Conservation (phyloP, 2,113 vertebrate species). For the Eretmochelys imbricata region DNA sequence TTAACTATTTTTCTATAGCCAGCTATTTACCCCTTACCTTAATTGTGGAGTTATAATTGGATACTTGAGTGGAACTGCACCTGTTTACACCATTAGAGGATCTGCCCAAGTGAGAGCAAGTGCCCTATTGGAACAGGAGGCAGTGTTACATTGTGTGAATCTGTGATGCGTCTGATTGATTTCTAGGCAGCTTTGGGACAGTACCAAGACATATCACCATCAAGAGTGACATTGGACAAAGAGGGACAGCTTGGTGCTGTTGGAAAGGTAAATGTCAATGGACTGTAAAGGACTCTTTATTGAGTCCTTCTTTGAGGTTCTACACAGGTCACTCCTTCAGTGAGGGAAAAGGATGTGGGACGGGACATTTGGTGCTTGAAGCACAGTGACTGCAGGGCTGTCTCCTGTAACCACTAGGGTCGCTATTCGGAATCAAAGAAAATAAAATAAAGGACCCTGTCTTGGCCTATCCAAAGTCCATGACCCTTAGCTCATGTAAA, state of each 20-base stretch:
- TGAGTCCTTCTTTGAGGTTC: too few relatives aligned
- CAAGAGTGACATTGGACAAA: background rate
- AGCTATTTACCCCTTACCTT: background rate
- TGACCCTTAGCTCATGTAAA: background rate
- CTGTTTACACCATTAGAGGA: background rate
- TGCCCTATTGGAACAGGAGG: background rate
- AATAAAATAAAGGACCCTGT: background rate
- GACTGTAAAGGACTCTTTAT: background rate
- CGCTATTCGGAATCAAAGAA: background rate
- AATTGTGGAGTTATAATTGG: background rate
- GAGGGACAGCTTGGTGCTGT: background rate
- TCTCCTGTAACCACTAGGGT: background rate
- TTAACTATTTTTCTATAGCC: background rate
- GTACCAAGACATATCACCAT: background rate
- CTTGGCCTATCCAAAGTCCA: background rate
- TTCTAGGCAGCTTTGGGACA: background rate
- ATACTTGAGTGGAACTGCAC: background rate
- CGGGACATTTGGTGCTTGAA: background rate
- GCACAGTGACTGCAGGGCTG: background rate
- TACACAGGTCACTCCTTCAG: background rate
- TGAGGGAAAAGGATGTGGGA: background rate
- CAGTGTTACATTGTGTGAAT: background rate
- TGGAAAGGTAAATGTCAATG: background rate
- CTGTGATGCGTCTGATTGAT: background rate
- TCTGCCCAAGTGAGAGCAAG: background rate